Base-by-base conservation (phyloP, 2,888 invertebrate species). In the Sphaerophoria taeniata region DNA sequence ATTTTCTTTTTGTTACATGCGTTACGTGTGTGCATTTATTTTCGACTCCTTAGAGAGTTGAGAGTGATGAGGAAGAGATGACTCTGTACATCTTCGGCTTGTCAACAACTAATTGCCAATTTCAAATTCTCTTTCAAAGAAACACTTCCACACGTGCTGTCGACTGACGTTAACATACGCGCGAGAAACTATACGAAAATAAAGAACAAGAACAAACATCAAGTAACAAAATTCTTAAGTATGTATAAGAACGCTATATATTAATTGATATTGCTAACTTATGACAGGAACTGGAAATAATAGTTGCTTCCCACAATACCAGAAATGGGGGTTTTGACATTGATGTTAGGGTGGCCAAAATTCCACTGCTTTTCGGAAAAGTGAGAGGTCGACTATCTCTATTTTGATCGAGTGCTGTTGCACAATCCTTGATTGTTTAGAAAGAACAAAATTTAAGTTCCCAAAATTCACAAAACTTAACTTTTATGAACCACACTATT, bases 191-290 rank as follows among this genome's bases (percentile, higher is more conserved):
- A 16, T 33, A 49, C 33, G 3, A 53, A 33, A 49, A 58, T 36
- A 36, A 77, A 34, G 56, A 72, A 72, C 16, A 56, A 63, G 34
- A 56, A 70, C 45, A 16, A 74, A 43, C 63, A 71, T 43, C 24
- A 65, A 61, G 14, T 55, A 36, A 33, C 61, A 83, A 63, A 49
- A 75, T 39, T 39, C 33, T 16, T 33, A 74, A 56, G 56, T 79
- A 74, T 36, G 56, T 75, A 63, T 33, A 71, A 65, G 61, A 80
- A 58, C 63, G 58, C 80, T n/a, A n/a, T n/a, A n/a, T 76, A 85
- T 85, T 80, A 85, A 80, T 80, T 76, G 85, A 85, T 70, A 85
- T 85, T 80, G 79, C 80, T 56, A 76, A 85, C 80, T 80, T 85
- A 85, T 85, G 76, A 80, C 80, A 85, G 85, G 39, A 80, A 69